These are phyloP conservation scores for Rhinella marina DNA, from an alignment of 2,797 vertebrate species.

Conservation along the genomic window DNA sequence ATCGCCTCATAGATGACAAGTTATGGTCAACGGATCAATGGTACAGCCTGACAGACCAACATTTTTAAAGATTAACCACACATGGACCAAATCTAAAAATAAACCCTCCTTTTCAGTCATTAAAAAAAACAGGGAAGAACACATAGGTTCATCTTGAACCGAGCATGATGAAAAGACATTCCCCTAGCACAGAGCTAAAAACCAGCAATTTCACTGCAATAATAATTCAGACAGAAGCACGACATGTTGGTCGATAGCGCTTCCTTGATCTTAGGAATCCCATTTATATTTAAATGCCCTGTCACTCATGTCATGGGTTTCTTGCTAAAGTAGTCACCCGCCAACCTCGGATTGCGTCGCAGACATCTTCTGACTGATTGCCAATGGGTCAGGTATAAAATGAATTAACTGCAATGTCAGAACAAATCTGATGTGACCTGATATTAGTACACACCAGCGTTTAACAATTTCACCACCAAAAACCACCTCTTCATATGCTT, in stretches of 20 bases:
- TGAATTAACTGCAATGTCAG: slow-evolving; percentile 45
- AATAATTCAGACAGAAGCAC: slow-evolving; percentile 50
- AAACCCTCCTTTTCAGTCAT: slow-evolving; percentile 7
- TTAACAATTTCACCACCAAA: neutral
- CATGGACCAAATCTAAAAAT: neutral
- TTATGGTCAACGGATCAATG: neutral
- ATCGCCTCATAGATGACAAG: neutral
- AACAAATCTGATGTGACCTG: slow-evolving; percentile 2
- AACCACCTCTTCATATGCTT: neutral
- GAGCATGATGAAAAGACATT: slow-evolving; percentile 20
- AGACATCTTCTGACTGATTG: slow-evolving; percentile 31
- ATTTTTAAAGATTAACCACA: neutral
- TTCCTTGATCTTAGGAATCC: slow-evolving; percentile 52
- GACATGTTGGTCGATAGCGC: slow-evolving; percentile 46
- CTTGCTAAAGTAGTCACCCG: slow-evolving; percentile 33
- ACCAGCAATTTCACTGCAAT: slow-evolving; percentile 40
- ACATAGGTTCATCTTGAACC: slow-evolving; percentile 9
- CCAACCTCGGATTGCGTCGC: slow-evolving; percentile 27
- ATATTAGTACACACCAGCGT: neutral
- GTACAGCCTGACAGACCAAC: neutral
- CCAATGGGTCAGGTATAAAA: slow-evolving; percentile 36
- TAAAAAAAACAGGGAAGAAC: neutral
- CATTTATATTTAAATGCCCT: slow-evolving; percentile 60
- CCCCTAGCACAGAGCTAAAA: slow-evolving; percentile 8
- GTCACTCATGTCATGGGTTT: slow-evolving; percentile 44